Conservation (phyloP, 2,888 invertebrate genomes). For the Ophion costatus region DNA sequence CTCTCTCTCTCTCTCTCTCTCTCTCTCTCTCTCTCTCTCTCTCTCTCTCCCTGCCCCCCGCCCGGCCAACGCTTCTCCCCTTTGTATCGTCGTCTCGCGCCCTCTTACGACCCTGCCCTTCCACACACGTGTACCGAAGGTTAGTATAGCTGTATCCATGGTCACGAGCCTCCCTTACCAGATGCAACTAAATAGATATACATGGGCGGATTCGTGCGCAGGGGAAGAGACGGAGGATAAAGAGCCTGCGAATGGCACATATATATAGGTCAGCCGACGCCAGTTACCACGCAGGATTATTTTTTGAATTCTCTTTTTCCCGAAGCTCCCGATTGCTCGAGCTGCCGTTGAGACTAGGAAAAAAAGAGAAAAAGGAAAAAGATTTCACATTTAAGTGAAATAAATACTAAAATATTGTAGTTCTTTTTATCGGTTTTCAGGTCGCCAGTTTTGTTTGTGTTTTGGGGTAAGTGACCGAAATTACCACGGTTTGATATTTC, state of each 20-base stretch:
- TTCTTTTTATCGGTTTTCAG: too few species aligned
- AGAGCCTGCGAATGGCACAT: not conserved
- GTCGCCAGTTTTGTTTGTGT: too few species aligned
- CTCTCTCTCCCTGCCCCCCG: slow-evolving; percentile 28
- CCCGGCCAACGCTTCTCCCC: slow-evolving; percentile 42
- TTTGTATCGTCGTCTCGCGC: slow-evolving; percentile 48
- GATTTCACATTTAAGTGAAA: not conserved
- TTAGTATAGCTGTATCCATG: slow-evolving; percentile 32
- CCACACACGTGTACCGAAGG: slow-evolving; percentile 22
- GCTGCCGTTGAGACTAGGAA: not conserved
- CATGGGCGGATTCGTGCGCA: slow-evolving; percentile 9
- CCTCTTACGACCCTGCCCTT: slow-evolving; percentile 55
- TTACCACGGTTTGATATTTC: too few species aligned
- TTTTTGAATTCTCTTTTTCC: too few species aligned
- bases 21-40: slow-evolving; percentile 56
- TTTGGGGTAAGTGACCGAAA: too few species aligned
- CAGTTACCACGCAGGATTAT: too few species aligned
- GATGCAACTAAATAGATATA: slow-evolving; percentile 7
- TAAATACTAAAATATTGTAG: too few species aligned
- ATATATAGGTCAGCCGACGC: not conserved
- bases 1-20: slow-evolving; percentile 25
- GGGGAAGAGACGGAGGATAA: not conserved
- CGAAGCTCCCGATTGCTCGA: too few species aligned
- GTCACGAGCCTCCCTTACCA: slow-evolving; percentile 45
- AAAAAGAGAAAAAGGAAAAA: not conserved